Base-by-base conservation (phyloP, 2,888 invertebrate genomes). In the Chalcosyrphus nemorum region DNA sequence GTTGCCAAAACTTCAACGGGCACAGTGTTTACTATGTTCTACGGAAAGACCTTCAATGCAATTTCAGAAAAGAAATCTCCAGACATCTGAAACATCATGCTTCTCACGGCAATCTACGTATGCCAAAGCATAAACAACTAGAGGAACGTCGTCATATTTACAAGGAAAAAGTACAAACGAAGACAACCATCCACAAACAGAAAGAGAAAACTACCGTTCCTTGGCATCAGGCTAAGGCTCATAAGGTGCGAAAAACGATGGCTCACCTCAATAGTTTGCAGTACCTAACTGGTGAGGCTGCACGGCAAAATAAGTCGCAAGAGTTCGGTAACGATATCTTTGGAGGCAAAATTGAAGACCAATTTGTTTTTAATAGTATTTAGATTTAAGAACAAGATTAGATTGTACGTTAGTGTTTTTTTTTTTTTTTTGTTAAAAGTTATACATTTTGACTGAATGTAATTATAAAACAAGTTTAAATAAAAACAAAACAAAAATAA, bases 1-100 rank as follows among this genome's bases (percentile, higher is more conserved):
- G 93, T 87, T 95, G 95, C 88, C 89, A 90, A 27, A 93, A 93
- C 86, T 93, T 93, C 78, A 91, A 92, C 80, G 93, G 93, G 77
- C 93, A 93, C 91, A 94, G 93, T 86, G 93, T 95, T 3, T 95
- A 94, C 88, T 93, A 94, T 88, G 94, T 94, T 1, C 89, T 95
- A 86, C 92, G 94, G 41, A 93, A 93, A 88, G 93, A 93, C 68
- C 88, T 93, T 13, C 92, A 92, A 86, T 93, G 93, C 81, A 86
- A 86, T 32, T 80, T 80, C 13, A 86, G 63, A 7, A 86, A 77
- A 56, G 74, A 85, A 75, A 17, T 59, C 9, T 35, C 74, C n/a
- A 66, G 66, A 38, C 38, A 59, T 38, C 32, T 74, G 1, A 84
- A 72, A 68, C 47, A 66, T 13, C 77, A 75, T 6, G 38, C 17